Evolutionary conservation across 2,888 invertebrate genomes (phyloP), one percentile per base, ranked within the genome.

Genomic region (Dyspetes luteomarginatus): DNA sequence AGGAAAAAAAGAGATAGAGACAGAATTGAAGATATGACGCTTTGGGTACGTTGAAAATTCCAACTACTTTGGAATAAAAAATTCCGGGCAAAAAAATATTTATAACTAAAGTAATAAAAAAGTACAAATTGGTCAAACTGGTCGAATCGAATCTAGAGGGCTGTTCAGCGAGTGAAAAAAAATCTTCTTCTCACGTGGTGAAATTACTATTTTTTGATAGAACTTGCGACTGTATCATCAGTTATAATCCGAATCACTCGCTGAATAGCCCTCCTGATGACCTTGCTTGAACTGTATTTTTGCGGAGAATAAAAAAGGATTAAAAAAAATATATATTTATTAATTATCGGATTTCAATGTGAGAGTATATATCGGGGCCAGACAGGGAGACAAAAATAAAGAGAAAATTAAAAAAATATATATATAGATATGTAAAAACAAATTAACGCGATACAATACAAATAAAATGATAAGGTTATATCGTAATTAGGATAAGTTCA

Each of bases 311-410:
- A 9, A 12, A 12, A 0, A 36, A 36, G 9, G 36, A n/a, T n/a
- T n/a, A n/a, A n/a, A 36, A 36, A 36, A 36, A 36, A 36, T 36
- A 12, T 9, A 12, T 72, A 19, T 68, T 19, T 30, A 81, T 81
- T 43, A 72, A 81, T 81, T 81, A 81, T 81, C 45, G 73, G 68
- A 77, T 77, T 81, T 58, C 56, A 41, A 64, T 52, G 28, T 48
- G 26, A 17, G n/a, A n/a, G 69, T 62, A 28, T 62, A 43, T 41
- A 41, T 24, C 55, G 55, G 45, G 45, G 45, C 58, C 55, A n/a
- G 36, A 68, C 19, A 58, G 67, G 22, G 48, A 56, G 26, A 45
- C 48, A 60, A 65, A 50, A 19, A 36, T 58, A 30, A 24, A 50
- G 50, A 56, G 56, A 43, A 60, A 64, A 55, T 67, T 67, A 62